Conservation (phyloP, 2,797 vertebrate species). For the Masticophis lateralis region DNA sequence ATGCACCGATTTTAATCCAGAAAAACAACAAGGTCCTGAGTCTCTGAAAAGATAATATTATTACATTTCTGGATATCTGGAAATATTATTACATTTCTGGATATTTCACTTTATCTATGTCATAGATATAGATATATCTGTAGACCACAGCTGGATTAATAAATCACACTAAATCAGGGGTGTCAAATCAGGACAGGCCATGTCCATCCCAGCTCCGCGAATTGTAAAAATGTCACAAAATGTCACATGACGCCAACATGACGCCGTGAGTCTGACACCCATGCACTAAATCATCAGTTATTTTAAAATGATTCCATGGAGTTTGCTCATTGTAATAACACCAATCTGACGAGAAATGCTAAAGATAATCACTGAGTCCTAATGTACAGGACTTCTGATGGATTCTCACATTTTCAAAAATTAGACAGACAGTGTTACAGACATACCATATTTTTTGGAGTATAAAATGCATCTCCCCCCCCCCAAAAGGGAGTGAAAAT, state of each 20-base stretch:
- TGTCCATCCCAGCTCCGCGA: too few species aligned
- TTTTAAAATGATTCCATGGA: neutral
- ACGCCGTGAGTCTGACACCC: too few species aligned
- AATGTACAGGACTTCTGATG: too few species aligned
- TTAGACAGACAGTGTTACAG: neutral
- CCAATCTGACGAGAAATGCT: neutral
- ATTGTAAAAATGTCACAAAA: too few species aligned
- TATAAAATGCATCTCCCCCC: too few species aligned
- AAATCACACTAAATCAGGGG: neutral
- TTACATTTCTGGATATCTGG: too few species aligned
- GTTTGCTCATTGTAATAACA: neutral
- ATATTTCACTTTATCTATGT: neutral
- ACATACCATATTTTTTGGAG: neutral
- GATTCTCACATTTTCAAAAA: neutral
- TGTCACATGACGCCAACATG: too few species aligned
- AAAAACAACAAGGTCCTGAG: neutral
- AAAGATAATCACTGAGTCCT: neutral
- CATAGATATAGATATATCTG: neutral
- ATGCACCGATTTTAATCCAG: neutral
- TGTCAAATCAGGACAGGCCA: too few species aligned
- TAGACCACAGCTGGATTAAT: neutral
- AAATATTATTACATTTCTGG: too few species aligned
- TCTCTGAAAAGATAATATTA: neutral
- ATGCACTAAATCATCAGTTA: neutral
- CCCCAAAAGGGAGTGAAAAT: too few species aligned